A percentile compares a stretch with the other conserved stretches of the same genome.
These are phyloP conservation scores for Bergia puertoricense DNA, from an alignment of 92 coral and sea anemone genomes.

Conservation along the genomic window DNA sequence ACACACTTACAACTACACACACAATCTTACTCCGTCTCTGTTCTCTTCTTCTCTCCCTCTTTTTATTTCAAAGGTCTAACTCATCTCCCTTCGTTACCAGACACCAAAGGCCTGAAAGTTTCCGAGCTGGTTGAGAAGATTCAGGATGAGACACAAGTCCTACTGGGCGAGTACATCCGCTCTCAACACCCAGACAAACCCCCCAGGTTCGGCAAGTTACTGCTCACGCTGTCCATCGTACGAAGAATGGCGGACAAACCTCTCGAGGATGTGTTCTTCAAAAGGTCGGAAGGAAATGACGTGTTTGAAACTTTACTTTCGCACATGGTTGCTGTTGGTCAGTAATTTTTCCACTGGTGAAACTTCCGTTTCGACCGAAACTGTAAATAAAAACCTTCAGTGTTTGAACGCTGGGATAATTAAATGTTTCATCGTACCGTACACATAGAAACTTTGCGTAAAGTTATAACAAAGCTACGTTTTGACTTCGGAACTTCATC, in stretches of 20 bases:
- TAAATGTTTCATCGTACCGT: too few species aligned
- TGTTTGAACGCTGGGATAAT: too few species aligned
- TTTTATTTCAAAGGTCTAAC: not conserved
- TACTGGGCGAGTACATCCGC: conserved; percentile 70
- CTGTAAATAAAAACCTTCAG: too few species aligned
- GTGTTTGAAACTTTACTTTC: conserved; percentile 80
- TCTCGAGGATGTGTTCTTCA: conserved; percentile 87
- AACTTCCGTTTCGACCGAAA: too few species aligned
- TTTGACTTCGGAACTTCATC: too few species aligned
- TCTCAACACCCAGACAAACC: conserved; percentile 74
- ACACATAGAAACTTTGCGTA: too few species aligned
- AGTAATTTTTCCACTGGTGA: not conserved
- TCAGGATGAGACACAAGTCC: conserved; percentile 90
- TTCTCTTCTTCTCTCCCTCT: not conserved
- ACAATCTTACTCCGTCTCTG: not conserved
- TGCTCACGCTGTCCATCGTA: conserved; percentile 73
- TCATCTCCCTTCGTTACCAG: conserved; percentile 41
- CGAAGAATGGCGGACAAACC: conserved; percentile 87
- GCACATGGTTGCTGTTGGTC: conserved; percentile 62
- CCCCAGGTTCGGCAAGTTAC: conserved; percentile 87
- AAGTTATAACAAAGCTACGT: too few species aligned
- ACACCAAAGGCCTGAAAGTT: conserved; percentile 89
- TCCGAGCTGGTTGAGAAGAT: conserved; percentile 80
- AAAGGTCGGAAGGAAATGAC: conserved; percentile 65
- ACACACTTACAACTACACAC: too few species aligned